Conservation (phyloP, 2,888 invertebrate genomes). For the Leptinotarsa tumamoca region DNA sequence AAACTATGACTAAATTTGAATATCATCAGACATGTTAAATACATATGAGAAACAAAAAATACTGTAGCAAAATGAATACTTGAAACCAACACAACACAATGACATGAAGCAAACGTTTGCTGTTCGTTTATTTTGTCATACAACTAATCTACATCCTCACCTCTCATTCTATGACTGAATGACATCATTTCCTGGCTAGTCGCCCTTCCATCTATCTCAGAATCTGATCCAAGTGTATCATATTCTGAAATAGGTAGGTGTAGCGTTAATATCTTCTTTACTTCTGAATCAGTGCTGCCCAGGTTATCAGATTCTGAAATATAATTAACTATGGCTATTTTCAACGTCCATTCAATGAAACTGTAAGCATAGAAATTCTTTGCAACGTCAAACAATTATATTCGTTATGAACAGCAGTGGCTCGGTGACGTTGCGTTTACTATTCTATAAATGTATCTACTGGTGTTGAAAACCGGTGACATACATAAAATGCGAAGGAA, state of each 20-base stretch:
- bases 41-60: too few species aligned
- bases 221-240: constrained; percentile 85
- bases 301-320: constrained; percentile 91
- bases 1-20: too few species aligned
- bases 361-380: background rate
- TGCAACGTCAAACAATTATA: background rate
- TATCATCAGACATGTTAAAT: too few species aligned
- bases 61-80: background rate
- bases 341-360: background rate
- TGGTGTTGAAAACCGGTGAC: too few species aligned
- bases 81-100: background rate
- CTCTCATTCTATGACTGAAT: constrained; percentile 68
- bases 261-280: constrained; percentile 92
- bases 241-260: constrained; percentile 95
- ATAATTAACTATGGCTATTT: constrained; percentile 47
- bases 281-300: constrained; percentile 95
- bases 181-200: constrained; percentile 72
- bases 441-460: background rate
- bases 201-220: constrained; percentile 80
- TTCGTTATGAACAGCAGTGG: constrained; percentile 57
- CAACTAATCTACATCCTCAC: constrained; percentile 51
- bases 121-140: constrained; percentile 18
- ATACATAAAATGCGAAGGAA: too few species aligned
- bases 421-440: constrained; percentile 43
- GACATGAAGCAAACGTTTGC: background rate